Evolutionary conservation across 2,113 vertebrate genomes (phyloP).

Genomic region (Pterocles burchelli): DNA sequence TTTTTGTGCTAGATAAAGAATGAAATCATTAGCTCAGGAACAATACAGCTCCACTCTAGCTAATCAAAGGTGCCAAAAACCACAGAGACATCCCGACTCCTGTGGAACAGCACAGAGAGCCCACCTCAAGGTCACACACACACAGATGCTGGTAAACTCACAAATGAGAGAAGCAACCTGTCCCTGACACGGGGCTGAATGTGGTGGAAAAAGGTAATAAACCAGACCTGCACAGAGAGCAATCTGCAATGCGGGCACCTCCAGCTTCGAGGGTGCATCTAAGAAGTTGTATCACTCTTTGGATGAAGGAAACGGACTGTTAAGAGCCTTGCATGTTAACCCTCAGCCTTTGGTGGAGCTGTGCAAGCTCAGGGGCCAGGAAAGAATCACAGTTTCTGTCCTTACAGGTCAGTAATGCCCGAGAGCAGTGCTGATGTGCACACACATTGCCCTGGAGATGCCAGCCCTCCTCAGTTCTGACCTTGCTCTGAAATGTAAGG

Average conservation of each 20-base stretch:
- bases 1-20: neutral
- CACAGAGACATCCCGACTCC: accelerated
- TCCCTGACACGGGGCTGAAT: accelerated
- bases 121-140: neutral
- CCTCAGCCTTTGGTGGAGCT: neutral
- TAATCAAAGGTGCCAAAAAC: neutral
- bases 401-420: neutral
- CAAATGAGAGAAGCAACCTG: neutral
- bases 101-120: too few species aligned
- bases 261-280: neutral
- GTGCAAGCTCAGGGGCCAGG: neutral
- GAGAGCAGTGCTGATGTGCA: neutral
- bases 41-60: neutral
- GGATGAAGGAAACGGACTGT: neutral
- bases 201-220: neutral
- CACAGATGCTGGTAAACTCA: neutral
- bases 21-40: accelerated
- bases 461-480: neutral
- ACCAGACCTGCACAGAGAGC: too few species aligned
- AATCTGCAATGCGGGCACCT: accelerated
- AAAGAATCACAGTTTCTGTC: neutral
- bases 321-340: accelerated
- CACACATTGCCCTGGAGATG: accelerated
- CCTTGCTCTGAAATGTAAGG: neutral
- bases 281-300: too few species aligned